These are phyloP conservation scores for Varecia variegata DNA, from an alignment of 2,797 vertebrate genomes.

Conservation along the genomic window DNA sequence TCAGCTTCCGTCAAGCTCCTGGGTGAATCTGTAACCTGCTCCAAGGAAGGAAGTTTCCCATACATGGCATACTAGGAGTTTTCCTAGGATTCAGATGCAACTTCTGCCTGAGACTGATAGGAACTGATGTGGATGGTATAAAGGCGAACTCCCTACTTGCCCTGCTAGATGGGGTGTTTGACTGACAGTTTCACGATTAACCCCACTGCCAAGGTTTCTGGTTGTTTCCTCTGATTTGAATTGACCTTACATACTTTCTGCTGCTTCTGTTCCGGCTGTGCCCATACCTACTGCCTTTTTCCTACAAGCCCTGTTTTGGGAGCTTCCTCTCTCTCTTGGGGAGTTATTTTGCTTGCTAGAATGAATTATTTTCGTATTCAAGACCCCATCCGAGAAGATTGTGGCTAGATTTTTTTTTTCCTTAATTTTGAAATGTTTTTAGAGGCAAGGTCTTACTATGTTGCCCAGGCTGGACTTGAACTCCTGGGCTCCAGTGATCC, in stretches of 20 bases:
- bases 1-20: fast-evolving
- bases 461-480: background rate
- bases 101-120: background rate
- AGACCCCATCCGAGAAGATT: background rate
- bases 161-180: background rate
- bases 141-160: too few relatives aligned
- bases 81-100: background rate
- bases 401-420: background rate
- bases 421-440: background rate
- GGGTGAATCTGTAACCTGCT: background rate
- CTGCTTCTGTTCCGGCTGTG: background rate
- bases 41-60: background rate
- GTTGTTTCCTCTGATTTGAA: background rate
- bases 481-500: background rate
- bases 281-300: background rate
- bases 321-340: background rate
- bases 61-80: fast-evolving
- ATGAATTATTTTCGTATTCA: background rate
- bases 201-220: fast-evolving
- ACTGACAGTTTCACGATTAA: background rate
- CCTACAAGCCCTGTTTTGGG: background rate
- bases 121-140: too few relatives aligned
- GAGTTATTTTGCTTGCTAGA: background rate
- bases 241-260: too few relatives aligned
- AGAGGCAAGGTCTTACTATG: background rate